A percentile compares a stretch with the other conserved stretches of the same genome.
These are phyloP conservation scores for Pseudomyrmex pallidus DNA, from an alignment of 1,140 invertebrate genomes.

Conservation along the genomic window DNA sequence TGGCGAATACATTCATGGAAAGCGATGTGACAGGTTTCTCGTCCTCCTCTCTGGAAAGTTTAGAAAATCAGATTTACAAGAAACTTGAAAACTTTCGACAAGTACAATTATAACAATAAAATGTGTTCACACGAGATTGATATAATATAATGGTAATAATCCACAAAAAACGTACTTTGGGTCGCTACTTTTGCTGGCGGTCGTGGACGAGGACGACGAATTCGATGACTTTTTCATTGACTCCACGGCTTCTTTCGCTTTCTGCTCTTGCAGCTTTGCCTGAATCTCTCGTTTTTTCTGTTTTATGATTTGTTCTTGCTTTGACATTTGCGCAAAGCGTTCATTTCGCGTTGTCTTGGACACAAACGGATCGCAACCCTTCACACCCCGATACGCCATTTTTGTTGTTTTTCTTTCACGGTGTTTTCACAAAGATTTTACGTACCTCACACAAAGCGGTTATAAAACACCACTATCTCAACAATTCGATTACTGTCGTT, in stretches of 20 bases:
- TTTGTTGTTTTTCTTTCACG: conserved; percentile 70
- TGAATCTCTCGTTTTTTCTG: conserved; percentile 91
- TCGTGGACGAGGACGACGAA: conserved; percentile 70
- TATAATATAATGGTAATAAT: not conserved
- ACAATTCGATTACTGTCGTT: no score
- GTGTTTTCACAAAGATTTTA: no score
- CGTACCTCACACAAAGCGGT: no score
- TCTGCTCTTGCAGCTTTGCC: conserved; percentile 87
- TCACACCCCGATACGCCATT: conserved; percentile 85
- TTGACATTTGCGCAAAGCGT: conserved; percentile 91
- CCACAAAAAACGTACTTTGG: conserved; percentile 74
- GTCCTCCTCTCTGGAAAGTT: conserved; percentile 78
- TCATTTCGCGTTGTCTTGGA: conserved; percentile 87
- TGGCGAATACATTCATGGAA: conserved; percentile 89
- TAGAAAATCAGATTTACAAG: not conserved
- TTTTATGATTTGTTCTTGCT: conserved; percentile 92
- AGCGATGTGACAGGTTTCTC: conserved; percentile 74
- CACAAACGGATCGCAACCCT: conserved; percentile 85
- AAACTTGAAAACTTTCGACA: no score
- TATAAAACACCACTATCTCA: no score
- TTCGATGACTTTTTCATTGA: conserved; percentile 81
- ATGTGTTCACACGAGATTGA: not conserved
- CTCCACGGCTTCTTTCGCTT: conserved; percentile 86
- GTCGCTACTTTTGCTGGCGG: conserved; percentile 72
- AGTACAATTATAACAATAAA: not conserved